These are phyloP conservation scores for Drosophila setifemur DNA, from an alignment of 1,140 invertebrate genomes.

Conservation along the genomic window DNA sequence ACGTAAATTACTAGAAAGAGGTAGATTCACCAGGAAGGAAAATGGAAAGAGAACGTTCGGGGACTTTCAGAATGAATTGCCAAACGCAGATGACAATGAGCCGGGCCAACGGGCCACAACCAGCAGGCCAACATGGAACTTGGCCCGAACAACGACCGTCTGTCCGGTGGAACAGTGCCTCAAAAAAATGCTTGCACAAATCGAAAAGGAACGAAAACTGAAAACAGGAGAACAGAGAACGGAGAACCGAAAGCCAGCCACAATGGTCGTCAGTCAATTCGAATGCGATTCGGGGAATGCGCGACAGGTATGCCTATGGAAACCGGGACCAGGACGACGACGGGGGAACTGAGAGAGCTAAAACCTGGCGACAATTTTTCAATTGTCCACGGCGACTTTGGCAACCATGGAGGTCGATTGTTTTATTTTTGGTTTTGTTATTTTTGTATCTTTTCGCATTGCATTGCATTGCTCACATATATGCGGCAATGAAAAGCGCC, in stretches of 20 bases:
- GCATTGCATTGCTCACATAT: conserved; percentile 63
- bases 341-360: background rate
- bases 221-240: too few species aligned
- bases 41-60: background rate
- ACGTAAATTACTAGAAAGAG: conserved; percentile 41
- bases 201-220: conserved; percentile 13
- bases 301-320: conserved; percentile 76
- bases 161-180: conserved; percentile 27
- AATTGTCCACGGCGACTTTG: conserved; percentile 61
- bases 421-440: background rate
- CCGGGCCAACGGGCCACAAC: background rate
- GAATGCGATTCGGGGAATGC: conserved; percentile 76
- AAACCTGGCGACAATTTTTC: conserved; percentile 73
- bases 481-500: conserved; percentile 77
- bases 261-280: conserved; percentile 76
- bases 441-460: background rate
- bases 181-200: conserved; percentile 38
- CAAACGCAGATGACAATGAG: conserved; percentile 72
- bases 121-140: conserved; percentile 9
- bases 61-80: conserved; percentile 48
- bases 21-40: background rate
- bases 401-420: conserved; percentile 66
- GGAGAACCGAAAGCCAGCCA: conserved; percentile 19
- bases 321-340: conserved; percentile 10
- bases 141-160: conserved; percentile 23